Conservation (phyloP, 1,140 invertebrate genomes). For the Cylas formicarius region DNA sequence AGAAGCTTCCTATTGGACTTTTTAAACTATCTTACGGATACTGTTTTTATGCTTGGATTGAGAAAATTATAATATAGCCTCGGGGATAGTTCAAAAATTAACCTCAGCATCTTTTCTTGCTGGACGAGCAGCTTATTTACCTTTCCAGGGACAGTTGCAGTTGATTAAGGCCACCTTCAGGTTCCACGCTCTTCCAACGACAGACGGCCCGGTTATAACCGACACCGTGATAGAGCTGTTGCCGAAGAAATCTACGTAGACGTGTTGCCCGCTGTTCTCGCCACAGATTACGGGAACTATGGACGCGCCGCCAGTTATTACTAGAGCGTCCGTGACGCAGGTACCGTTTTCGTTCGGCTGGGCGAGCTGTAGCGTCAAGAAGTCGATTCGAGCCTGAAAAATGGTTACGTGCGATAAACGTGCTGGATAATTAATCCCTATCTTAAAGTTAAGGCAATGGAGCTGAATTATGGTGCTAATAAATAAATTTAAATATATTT, state of each 20-base stretch:
- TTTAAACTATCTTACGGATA: background rate
- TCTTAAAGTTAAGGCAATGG: background rate
- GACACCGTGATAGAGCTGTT: slow-evolving; percentile 59
- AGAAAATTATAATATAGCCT: background rate
- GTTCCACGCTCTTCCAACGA: slow-evolving; percentile 62
- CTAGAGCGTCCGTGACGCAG: slow-evolving; percentile 63
- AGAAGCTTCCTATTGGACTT: too few species aligned
- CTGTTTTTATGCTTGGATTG: background rate
- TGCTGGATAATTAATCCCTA: background rate
- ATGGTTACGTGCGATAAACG: background rate
- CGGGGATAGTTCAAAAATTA: too few species aligned
- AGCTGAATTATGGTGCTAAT: background rate
- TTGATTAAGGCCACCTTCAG: slow-evolving; percentile 66
- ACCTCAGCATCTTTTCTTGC: background rate
- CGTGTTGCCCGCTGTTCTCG: slow-evolving; percentile 72
- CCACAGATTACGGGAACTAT: slow-evolving; percentile 69
- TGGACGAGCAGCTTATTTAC: slow-evolving; percentile 45
- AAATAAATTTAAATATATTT: background rate
- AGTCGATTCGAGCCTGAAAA: slow-evolving; percentile 66
- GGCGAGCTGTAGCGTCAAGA: slow-evolving; percentile 63
- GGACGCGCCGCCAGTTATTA: slow-evolving; percentile 59
- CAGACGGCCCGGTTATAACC: slow-evolving; percentile 53
- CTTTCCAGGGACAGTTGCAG: slow-evolving; percentile 58
- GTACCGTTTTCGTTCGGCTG: slow-evolving; percentile 65
- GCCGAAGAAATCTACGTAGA: slow-evolving; percentile 70